phyloP scores from a whole-genome alignment of 1,140 invertebrate genomes.

The Apis florea region DNA sequence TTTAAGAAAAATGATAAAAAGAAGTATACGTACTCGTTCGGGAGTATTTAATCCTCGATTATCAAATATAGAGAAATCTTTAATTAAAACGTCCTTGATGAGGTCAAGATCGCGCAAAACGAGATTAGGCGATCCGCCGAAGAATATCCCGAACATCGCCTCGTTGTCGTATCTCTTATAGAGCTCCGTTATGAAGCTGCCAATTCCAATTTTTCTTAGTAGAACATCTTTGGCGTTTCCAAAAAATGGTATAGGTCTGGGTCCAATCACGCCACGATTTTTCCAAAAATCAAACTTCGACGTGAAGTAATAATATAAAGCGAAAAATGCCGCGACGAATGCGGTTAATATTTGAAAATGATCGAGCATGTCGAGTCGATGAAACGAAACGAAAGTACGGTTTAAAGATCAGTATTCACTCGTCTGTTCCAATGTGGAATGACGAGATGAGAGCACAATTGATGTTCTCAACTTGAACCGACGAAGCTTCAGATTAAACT shows the following conservation, averaged over 20 bases:
- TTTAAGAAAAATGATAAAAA: background rate
- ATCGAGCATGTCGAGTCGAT: background rate
- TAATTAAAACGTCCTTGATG: constrained; percentile 78
- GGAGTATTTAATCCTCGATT: constrained; percentile 69
- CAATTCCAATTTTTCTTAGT: constrained; percentile 35
- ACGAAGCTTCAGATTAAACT: no score
- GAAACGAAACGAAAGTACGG: no score
- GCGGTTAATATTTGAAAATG: background rate
- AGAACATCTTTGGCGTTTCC: constrained; percentile 69
- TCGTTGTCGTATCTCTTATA: constrained; percentile 69
- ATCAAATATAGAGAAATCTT: constrained; percentile 78
- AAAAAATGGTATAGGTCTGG: constrained; percentile 63
- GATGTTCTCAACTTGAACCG: no score
- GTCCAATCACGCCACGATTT: constrained; percentile 59
- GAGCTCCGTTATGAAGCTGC: constrained; percentile 6
- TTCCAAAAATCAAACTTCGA: constrained; percentile 71
- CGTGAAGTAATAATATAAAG: constrained; percentile 55
- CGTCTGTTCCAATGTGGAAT: no score
- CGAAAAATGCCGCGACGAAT: constrained; percentile 21
- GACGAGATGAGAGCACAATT: no score
- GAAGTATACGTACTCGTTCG: constrained; percentile 49
- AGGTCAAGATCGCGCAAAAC: constrained; percentile 76
- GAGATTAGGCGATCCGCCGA: constrained; percentile 68
- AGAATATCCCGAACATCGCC: constrained; percentile 75
- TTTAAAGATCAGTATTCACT: no score